Conservation (phyloP, 2,113 vertebrate genomes). For the Dipodomys merriami region DNA sequence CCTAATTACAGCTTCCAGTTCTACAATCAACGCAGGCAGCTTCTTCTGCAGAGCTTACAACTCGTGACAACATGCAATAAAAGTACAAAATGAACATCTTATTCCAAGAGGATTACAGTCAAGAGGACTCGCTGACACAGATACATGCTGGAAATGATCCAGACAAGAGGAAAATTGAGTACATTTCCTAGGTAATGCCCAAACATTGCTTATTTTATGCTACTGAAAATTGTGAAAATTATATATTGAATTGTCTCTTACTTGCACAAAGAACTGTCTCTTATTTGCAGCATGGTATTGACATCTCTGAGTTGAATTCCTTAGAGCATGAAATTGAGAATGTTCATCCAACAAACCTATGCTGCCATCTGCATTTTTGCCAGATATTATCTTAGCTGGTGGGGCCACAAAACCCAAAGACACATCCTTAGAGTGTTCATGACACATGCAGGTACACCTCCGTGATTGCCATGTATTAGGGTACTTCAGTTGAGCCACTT, state of each 20-base stretch:
- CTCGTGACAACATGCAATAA: conserved; percentile 70
- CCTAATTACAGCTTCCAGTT: conserved; percentile 71
- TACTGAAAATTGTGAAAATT: conserved; percentile 66
- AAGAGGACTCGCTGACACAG: conserved; percentile 70
- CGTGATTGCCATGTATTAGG: background rate
- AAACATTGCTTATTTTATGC: conserved; percentile 62
- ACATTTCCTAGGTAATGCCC: conserved; percentile 71
- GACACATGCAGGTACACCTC: background rate
- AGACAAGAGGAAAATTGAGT: conserved; percentile 75
- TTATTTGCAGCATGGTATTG: background rate
- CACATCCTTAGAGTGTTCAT: background rate
- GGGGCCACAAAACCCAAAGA: background rate
- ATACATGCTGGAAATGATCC: conserved; percentile 75
- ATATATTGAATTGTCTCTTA: conserved; percentile 69
- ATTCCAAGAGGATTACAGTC: conserved; percentile 76
- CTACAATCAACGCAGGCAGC: conserved; percentile 67
- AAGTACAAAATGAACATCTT: conserved; percentile 80
- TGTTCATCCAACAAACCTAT: conserved; percentile 52
- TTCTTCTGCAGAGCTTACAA: conserved; percentile 67
- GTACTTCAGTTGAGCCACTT: background rate
- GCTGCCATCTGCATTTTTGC: background rate
- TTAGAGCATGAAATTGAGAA: conserved; percentile 59
- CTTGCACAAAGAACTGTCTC: conserved; percentile 45
- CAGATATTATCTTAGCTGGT: background rate
- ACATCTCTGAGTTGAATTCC: conserved; percentile 38